Evolutionary conservation across 2,797 vertebrate genomes (phyloP), one percentile per base, ranked within the genome.

Genomic region (Gadopsis bispinosus): DNA sequence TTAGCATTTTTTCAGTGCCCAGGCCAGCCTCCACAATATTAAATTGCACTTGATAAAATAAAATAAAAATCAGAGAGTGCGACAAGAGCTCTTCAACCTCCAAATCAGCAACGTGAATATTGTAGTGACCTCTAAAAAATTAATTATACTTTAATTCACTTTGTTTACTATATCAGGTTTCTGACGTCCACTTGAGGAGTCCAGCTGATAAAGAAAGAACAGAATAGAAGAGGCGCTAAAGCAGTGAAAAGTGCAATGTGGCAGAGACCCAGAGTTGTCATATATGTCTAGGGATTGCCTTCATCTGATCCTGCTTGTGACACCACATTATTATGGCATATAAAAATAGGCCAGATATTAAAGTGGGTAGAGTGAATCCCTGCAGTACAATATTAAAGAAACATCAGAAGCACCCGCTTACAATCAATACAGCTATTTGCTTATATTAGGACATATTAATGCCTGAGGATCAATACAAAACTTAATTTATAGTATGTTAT

Each of bases 1-100:
- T 95, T 95, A 94, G 91, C 91, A 93, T 93, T 95, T 94, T 93
- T 92, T 84, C 88, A 91, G 78, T 80, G 79, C 67, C 79, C 72
- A 41, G 68, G 83, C 85, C 87, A 86, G 77, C 81, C 77, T 86
- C 86, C 80, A 91, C 86, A 88, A 88, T 92, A 94, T 94, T 92
- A 94, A 94, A 95, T 80, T 90, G 87, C 87, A 91, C 89, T 92
- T 90, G 83, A 91, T 91, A 83, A 87, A 91, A 89, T 89, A 88
- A 91, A 92, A 92, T 86, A 84, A 73, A 88, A 83, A 90, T 87
- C 79, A 81, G 81, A 73, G 75, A 75, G 81, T 83, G 82, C 62
- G 68, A 89, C 89, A 89, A 89, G 74, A 87, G 83, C 87, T 90
- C 85, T 87, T 87, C 83, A 85, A 77, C 79, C 56, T 86, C 75